phyloP scores from a whole-genome alignment of 2,797 vertebrate species.

The Pseudochirops cupreus region DNA sequence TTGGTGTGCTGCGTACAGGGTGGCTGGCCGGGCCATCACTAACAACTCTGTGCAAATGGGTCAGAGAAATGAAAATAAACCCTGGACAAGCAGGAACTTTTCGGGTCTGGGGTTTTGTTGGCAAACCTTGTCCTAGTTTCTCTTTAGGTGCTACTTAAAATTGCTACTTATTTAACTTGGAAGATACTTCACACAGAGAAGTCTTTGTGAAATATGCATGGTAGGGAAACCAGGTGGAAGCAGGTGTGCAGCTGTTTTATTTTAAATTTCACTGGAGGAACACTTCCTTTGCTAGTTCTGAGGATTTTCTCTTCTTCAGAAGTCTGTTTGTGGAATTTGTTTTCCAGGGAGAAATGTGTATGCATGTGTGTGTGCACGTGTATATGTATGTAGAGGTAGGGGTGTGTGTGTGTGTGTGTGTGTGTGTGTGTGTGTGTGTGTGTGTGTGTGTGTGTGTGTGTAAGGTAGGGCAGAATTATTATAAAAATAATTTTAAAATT shows the following conservation, averaged over 20 bases:
- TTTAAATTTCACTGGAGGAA: conserved; percentile 72
- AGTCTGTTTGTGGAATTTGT: conserved; percentile 76
- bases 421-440: background rate
- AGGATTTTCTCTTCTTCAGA: conserved; percentile 75
- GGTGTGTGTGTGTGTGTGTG: background rate
- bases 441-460: background rate
- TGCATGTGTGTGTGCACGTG: background rate
- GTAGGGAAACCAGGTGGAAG: conserved; percentile 84
- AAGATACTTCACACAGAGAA: conserved; percentile 86
- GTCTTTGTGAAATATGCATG: conserved; percentile 78
- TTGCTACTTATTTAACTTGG: conserved; percentile 91
- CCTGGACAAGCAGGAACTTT: conserved; percentile 85
- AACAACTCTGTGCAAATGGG: conserved; percentile 91
- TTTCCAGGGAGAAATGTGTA: conserved; percentile 71
- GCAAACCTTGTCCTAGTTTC: conserved; percentile 80
- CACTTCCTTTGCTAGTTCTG: conserved; percentile 75
- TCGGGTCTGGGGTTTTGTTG: conserved; percentile 87
- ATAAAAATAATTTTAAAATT: conserved; percentile 69
- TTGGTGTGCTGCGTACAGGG: conserved; percentile 87
- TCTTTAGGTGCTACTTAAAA: conserved; percentile 87
- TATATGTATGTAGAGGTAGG: background rate
- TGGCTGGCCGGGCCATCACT: conserved; percentile 89
- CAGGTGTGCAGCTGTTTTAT: conserved; percentile 85
- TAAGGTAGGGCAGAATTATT: conserved; percentile 10
- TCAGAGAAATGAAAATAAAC: conserved; percentile 93